Evolutionary conservation across 30 jellyfish, hydroid and myxozoan species (phyloP), one percentile per base, ranked within the genome.

Genomic region (Aurelia aurita complex sp. Pacific): DNA sequence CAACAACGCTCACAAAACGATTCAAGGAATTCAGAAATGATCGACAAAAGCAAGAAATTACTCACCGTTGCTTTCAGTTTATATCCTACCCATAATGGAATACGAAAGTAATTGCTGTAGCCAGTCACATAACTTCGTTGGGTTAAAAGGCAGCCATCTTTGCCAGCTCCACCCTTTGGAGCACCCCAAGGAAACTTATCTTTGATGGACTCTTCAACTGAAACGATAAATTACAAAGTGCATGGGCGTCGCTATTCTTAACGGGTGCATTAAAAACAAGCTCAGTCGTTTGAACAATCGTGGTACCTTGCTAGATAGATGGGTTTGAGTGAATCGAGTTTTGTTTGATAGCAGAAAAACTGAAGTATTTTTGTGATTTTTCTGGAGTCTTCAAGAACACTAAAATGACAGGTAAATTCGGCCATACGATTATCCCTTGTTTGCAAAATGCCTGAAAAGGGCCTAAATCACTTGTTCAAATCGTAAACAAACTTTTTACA

Each of bases 1-100:
- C 50, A 0, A 38, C 50, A 38, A 38, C 50, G 50, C 50, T 38
- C 3, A 38, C 50, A 38, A 38, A 38, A 38, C 50, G 50, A 38
- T 5, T 38, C 5, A 38, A 38, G 0, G 5, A 5, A 38, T 38
- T 38, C 50, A 23, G 29, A 23, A 23, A 17, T 23, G 3, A 68
- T 17, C 0, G 33, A 17, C 55, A 68, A 68, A 67, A 5, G 10
- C 1, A 7, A 68, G 54, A 10, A 75, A 2, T 36, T 57, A 55
- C 57, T 34, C n/a, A 82, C 97, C 97, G 72, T n/a, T 34, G 83
- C 63, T 4, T 65, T 67, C 38, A 85, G 84, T 35, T 72, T 67
- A 62, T 91, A 91, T 6, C 89, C 96, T 36, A 91, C 97, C 91
- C 96, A 85, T 50, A 79, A 51, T 5, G 97, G 97, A 50, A 91